Percentiles rank a stretch among this genome's conserved stretches.
These are phyloP conservation scores for Acrossocheilus fasciatus DNA, from an alignment of 2,797 vertebrate genomes.

Conservation along the genomic window DNA sequence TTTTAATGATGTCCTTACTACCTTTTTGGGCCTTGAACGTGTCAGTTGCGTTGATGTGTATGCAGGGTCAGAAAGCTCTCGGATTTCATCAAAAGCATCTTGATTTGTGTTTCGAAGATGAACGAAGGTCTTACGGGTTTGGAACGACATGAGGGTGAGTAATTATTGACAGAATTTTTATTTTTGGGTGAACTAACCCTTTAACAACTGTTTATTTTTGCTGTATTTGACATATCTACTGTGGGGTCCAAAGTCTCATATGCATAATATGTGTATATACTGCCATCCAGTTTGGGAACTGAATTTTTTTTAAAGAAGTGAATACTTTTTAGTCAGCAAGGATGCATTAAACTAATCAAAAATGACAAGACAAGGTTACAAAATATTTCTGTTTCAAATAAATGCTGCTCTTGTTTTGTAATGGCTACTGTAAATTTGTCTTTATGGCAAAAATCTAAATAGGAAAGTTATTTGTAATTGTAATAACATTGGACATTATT, in stretches of 20 bases:
- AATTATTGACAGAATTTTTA: too few relatives aligned
- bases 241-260: neutral
- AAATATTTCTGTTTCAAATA: neutral
- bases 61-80: neutral
- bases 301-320: too few relatives aligned
- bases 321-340: neutral
- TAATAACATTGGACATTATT: neutral
- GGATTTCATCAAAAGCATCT: too few relatives aligned
- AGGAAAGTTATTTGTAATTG: neutral
- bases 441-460: neutral
- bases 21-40: neutral
- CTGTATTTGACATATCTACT: neutral
- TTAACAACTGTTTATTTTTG: neutral
- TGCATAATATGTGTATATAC: neutral
- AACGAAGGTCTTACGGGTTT: too few relatives aligned
- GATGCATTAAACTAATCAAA: neutral
- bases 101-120: too few relatives aligned
- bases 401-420: neutral
- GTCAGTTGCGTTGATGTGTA: neutral
- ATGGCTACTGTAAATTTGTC: neutral
- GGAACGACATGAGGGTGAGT: too few relatives aligned
- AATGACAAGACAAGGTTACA: neutral
- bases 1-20: neutral
- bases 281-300: neutral
- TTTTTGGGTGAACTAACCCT: neutral